Base-by-base conservation (phyloP, 2,797 vertebrate genomes). In the Scolopax bukidnonensis region DNA sequence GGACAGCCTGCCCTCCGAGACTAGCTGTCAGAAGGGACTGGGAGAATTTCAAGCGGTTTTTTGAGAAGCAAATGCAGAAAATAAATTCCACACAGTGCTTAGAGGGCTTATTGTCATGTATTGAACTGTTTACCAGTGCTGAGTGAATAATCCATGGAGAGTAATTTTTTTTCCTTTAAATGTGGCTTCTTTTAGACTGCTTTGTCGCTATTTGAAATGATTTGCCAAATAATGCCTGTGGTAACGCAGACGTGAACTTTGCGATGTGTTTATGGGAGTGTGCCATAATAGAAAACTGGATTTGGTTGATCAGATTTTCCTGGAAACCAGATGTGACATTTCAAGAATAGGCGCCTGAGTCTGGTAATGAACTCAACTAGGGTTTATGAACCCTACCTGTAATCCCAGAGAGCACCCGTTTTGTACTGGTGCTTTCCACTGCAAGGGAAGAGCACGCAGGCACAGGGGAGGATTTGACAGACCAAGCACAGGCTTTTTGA, bases 31-130 rank as follows among this genome's bases (percentile, higher is more conserved):
- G 86, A 77, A 78, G 38, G 80, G 56, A 77, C 6, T 2, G n/a
- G 45, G 41, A 93, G 83, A 77, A 82, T 93, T 91, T 92, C 36
- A 89, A 90, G 51, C 33, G 32, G 25, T 60, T 60, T 95, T 89
- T 60, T 60, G 16, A 94, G 64, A 82, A 85, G 67, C 33, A 92
- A 96, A 87, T 57, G 61, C 59, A 92, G 60, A 40, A 87, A 87
- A 95, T 70, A 82, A 83, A 87, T 95, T 89, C 83, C 48, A 91
- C 36, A 11, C 48, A 60, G 48, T 77, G 80, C 64, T 96, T 70
- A 77, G 40, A 70, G 60, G 48, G 32, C 70, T 92, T 87, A 84
- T 77, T 95, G 83, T 86, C 78, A 60, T 71, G 61, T 85, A 74
- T 91, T 1, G 0, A 79, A 54, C 67, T 79, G 85, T 87, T 89